Percentiles rank a stretch among this genome's conserved stretches.
These are phyloP conservation scores for Erebia epiphron DNA, from an alignment of 2,888 invertebrate species.

Conservation along the genomic window DNA sequence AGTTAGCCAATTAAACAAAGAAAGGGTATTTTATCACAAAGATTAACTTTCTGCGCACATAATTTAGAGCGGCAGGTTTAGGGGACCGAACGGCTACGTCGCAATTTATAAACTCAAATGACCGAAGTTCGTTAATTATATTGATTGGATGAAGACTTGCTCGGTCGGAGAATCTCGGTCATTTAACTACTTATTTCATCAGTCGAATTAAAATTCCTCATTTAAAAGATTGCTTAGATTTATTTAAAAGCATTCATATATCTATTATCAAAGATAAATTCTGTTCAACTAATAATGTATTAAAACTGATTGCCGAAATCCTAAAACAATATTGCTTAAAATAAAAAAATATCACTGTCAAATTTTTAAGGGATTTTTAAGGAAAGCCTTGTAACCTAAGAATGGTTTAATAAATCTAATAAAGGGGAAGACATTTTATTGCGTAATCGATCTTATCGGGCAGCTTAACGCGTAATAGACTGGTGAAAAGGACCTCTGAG, in stretches of 20 bases:
- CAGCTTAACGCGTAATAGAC: conserved; percentile 61
- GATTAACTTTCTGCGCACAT: conserved; percentile 79
- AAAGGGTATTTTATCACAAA: conserved; percentile 65
- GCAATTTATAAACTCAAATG: conserved; percentile 80
- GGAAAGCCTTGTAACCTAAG: conserved; percentile 13
- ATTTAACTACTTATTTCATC: neutral
- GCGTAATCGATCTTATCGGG: conserved; percentile 49
- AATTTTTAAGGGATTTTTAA: no score
- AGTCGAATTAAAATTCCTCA: neutral
- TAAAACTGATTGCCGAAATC: no score
- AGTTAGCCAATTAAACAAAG: conserved; percentile 42
- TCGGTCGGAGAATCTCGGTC: conserved; percentile 65
- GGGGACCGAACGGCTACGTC: conserved; percentile 56
- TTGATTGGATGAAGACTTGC: conserved; percentile 69
- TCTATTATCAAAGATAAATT: no score
- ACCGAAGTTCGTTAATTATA: conserved; percentile 81
- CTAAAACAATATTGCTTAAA: neutral
- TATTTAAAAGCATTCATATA: no score
- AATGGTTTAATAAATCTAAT: conserved; percentile 50
- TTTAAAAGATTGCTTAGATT: no score
- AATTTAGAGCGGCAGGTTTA: conserved; percentile 79
- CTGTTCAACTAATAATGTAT: no score
- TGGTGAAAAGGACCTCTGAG: conserved; percentile 60
- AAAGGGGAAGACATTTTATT: conserved; percentile 55
- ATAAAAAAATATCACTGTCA: neutral